These are phyloP conservation scores for Engraulis encrasicolus DNA, from an alignment of 2,113 vertebrate species.

Conservation along the genomic window DNA sequence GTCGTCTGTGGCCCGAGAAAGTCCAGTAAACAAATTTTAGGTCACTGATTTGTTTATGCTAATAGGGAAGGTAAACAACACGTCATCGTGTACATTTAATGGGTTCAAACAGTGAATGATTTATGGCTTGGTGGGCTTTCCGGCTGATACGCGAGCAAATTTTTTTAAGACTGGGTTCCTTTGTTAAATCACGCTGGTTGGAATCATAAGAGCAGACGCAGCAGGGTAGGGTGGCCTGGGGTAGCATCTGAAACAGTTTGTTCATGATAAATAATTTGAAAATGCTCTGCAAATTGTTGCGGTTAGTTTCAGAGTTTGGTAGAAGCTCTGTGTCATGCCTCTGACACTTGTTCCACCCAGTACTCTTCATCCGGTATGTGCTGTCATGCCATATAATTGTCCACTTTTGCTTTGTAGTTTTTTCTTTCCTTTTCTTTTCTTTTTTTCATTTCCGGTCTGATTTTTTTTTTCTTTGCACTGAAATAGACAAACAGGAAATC, in stretches of 20 bases:
- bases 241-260: neutral
- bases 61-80: neutral
- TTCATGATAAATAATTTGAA: neutral
- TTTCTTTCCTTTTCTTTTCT: too few species aligned
- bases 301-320: neutral
- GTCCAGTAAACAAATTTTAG: constrained; percentile 26
- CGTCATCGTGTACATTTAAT: neutral
- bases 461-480: neutral
- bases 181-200: neutral
- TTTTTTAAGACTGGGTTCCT: neutral
- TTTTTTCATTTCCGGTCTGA: neutral
- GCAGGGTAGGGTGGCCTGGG: neutral
- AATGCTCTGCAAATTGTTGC: neutral
- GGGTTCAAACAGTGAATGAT: neutral
- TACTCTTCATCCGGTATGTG: neutral
- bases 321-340: neutral
- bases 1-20: neutral
- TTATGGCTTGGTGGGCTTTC: neutral
- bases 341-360: neutral
- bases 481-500: constrained; percentile 8
- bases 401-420: neutral
- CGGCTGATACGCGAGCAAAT: neutral
- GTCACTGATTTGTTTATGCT: constrained; percentile 24
- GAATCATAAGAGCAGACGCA: neutral
- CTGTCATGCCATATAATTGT: neutral